Evolutionary conservation across 2,113 vertebrate genomes (phyloP).

Genomic region (Dipodomys spectabilis): DNA sequence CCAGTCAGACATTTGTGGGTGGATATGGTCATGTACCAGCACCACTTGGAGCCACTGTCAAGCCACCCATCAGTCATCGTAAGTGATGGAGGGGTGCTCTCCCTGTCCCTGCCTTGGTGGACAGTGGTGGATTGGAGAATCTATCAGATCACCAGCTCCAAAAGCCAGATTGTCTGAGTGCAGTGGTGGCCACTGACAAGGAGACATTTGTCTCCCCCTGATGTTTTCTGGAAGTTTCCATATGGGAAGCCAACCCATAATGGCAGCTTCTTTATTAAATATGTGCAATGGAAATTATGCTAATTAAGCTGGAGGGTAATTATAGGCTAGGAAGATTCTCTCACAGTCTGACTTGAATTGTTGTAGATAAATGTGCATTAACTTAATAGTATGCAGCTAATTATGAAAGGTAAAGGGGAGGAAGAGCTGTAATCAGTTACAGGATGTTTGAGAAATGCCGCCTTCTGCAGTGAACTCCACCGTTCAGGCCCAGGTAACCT

Average conservation of each 20-base stretch:
- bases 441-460: conserved; percentile 51
- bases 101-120: not conserved
- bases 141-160: accelerated
- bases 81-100: too few relatives aligned
- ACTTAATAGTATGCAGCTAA: conserved; percentile 88
- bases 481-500: not conserved
- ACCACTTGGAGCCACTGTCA: accelerated
- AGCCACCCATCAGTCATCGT: accelerated
- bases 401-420: conserved; percentile 83
- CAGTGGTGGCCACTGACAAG: not conserved
- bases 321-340: conserved; percentile 88
- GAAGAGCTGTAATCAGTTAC: conserved; percentile 78
- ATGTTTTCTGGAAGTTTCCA: conserved; percentile 74
- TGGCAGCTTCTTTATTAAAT: conserved; percentile 86
- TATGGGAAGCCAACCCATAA: conserved; percentile 78
- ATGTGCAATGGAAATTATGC: conserved; percentile 85
- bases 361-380: conserved; percentile 90
- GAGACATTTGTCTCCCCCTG: conserved; percentile 59
- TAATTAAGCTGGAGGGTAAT: conserved; percentile 88
- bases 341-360: conserved; percentile 88
- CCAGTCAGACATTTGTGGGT: not conserved
- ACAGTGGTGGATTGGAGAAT: accelerated
- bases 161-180: not conserved
- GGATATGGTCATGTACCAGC: not conserved
- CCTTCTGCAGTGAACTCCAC: conserved; percentile 43